These are phyloP conservation scores for Carapus acus DNA, from an alignment of 2,797 vertebrate species.

Conservation along the genomic window DNA sequence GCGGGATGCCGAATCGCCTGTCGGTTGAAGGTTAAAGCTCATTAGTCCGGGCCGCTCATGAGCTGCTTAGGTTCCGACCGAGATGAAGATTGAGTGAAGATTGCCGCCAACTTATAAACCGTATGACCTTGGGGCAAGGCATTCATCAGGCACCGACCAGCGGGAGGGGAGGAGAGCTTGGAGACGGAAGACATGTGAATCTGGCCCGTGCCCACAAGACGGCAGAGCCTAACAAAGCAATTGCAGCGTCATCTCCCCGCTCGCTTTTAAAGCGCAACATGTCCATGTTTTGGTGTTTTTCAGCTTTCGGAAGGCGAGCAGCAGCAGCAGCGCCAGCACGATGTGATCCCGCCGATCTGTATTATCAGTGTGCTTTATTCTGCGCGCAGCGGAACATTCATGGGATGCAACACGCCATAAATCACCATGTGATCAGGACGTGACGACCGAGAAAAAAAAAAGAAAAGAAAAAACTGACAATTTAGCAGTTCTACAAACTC, in stretches of 20 bases:
- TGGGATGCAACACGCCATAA: too few relatives aligned
- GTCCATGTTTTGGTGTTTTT: slow-evolving; percentile 18
- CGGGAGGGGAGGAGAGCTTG: slow-evolving; percentile 9
- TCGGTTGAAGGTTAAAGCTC: too few relatives aligned
- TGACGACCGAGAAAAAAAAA: slow-evolving; percentile 32
- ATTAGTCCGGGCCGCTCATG: slow-evolving; percentile 6
- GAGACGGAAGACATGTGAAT: slow-evolving; percentile 3
- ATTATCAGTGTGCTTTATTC: too few relatives aligned
- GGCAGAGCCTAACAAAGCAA: slow-evolving; percentile 1
- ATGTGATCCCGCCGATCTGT: too few relatives aligned
- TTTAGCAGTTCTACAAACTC: slow-evolving; percentile 29
- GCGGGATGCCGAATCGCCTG: too few relatives aligned
- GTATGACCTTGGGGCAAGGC: slow-evolving; percentile 28
- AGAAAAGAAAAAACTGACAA: slow-evolving; percentile 34
- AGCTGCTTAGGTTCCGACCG: slow-evolving; percentile 2
- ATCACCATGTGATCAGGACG: too few relatives aligned
- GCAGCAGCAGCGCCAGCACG: too few relatives aligned
- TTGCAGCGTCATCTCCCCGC: too few relatives aligned
- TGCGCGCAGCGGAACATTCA: too few relatives aligned
- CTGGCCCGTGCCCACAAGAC: neutral
- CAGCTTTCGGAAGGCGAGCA: too few relatives aligned
- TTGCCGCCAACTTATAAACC: slow-evolving; percentile 5
- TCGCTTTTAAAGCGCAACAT: slow-evolving; percentile 4
- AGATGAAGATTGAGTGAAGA: slow-evolving; percentile 14
- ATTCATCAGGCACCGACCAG: slow-evolving; percentile 20